Conservation (phyloP, 2,113 vertebrate genomes). For the Sciurus niger region DNA sequence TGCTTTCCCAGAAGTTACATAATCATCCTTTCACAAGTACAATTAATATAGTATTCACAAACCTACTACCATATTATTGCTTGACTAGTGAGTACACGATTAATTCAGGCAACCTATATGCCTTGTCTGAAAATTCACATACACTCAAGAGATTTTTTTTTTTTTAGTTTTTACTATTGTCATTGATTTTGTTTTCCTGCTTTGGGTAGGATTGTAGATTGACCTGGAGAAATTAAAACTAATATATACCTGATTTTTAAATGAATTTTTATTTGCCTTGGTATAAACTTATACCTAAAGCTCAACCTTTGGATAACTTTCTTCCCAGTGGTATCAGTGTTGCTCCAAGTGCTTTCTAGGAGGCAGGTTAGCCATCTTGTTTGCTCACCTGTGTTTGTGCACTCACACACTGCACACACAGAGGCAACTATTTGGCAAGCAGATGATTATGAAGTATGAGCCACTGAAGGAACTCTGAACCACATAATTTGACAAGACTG, state of each 20-base stretch:
- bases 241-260: background rate
- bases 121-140: slow-evolving; percentile 30
- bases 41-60: background rate
- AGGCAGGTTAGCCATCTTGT: slow-evolving; percentile 19
- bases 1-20: background rate
- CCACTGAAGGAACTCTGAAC: slow-evolving; percentile 65
- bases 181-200: slow-evolving; percentile 4
- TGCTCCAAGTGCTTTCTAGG: slow-evolving; percentile 59
- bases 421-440: slow-evolving; percentile 73
- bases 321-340: slow-evolving; percentile 74
- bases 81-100: background rate
- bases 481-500: slow-evolving; percentile 77
- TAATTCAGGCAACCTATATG: background rate
- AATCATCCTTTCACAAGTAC: background rate
- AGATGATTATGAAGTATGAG: slow-evolving; percentile 65
- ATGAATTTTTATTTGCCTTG: slow-evolving; percentile 14
- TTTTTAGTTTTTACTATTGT: background rate
- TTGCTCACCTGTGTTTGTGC: slow-evolving; percentile 48
- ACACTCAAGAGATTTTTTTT: background rate
- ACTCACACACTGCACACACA: slow-evolving; percentile 48
- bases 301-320: slow-evolving; percentile 15
- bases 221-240: background rate
- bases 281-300: slow-evolving; percentile 43
- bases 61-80: background rate
- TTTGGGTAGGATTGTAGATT: background rate